These are phyloP conservation scores for Chromoteleia sp. DNA, from an alignment of 2,888 invertebrate species.

Conservation along the genomic window DNA sequence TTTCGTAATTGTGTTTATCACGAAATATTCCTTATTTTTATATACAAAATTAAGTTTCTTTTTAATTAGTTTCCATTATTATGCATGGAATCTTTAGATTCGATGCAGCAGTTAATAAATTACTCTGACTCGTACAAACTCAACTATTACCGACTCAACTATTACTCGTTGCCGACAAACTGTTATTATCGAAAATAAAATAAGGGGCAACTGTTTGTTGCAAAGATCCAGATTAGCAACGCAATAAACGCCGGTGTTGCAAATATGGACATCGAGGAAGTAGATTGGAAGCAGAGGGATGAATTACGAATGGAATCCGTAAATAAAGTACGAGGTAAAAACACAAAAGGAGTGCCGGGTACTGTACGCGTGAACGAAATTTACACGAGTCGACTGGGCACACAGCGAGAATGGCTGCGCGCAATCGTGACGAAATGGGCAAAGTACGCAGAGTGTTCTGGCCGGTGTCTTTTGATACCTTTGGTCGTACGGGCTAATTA, in stretches of 20 bases:
- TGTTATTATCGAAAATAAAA: conserved; percentile 23
- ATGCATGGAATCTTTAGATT: too few species aligned
- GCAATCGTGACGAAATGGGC: conserved; percentile 59
- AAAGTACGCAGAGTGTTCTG: conserved; percentile 18
- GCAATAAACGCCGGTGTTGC: conserved; percentile 32
- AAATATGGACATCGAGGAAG: conserved; percentile 37
- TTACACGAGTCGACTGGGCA: conserved; percentile 40
- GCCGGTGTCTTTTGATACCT: conserved; percentile 59
- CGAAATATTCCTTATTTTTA: too few species aligned
- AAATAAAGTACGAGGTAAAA: conserved; percentile 47
- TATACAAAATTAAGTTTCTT: too few species aligned
- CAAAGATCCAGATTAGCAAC: conserved; percentile 35
- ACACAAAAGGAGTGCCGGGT: conserved; percentile 29
- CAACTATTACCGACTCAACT: background rate
- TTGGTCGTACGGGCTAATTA: conserved; percentile 56
- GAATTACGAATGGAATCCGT: conserved; percentile 54
- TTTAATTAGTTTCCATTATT: too few species aligned
- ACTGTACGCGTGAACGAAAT: conserved; percentile 49
- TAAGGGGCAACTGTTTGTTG: conserved; percentile 15
- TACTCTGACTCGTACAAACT: too few species aligned
- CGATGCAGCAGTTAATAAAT: too few species aligned
- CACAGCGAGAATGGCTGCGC: conserved; percentile 24
- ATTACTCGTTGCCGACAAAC: background rate
- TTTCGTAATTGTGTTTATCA: too few species aligned
- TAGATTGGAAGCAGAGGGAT: conserved; percentile 45